Base-by-base conservation (phyloP, 2,888 invertebrate genomes). In the Polydrusus cervinus region DNA sequence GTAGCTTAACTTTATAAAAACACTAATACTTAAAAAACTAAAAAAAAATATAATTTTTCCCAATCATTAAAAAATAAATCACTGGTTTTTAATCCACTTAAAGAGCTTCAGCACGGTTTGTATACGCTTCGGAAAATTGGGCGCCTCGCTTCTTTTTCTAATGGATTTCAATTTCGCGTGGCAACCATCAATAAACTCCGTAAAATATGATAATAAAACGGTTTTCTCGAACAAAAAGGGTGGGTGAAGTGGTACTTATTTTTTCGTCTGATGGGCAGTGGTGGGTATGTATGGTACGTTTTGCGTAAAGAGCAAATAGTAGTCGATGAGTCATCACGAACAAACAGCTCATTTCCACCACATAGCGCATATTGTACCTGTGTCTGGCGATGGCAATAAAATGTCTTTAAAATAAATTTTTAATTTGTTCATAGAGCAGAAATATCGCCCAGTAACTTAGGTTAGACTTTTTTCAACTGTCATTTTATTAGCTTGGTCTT, bases 31-130 rank as follows among this genome's bases (percentile, higher is more conserved):
- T n/a, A 1, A 25, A 25, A 49, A 43, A 9, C 40, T 8, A 30
- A 14, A 43, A 20, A 43, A 53, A 53, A 53, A 25, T 13, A 68
- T 57, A 68, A 68, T 40, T 57, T 45, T 45, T 43, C 13, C 18
- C 13, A 18, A 34, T 34, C 65, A 51, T 69, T 69, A 60, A 69
- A 47, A 47, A 69, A 69, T 69, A 69, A 69, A 70, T 70, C 61
- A 61, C 40, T 18, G 30, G 9, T 51, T 60, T 69, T 70, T 70
- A 70, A 70, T 70, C 70, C 38, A 61, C 70, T 70, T 61, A 20
- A 61, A 70, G 34, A 60, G 40, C 45, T 18, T 18, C 20, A 30
- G 18, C 34, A 34, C 57, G 57, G n/a, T 49, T 70, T 70, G 61
- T 70, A 9, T 70, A 16, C 49, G 38, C 66, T 34, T 51, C 11